Conservation (phyloP, 2,797 vertebrate species). For the Parambassis ranga region DNA sequence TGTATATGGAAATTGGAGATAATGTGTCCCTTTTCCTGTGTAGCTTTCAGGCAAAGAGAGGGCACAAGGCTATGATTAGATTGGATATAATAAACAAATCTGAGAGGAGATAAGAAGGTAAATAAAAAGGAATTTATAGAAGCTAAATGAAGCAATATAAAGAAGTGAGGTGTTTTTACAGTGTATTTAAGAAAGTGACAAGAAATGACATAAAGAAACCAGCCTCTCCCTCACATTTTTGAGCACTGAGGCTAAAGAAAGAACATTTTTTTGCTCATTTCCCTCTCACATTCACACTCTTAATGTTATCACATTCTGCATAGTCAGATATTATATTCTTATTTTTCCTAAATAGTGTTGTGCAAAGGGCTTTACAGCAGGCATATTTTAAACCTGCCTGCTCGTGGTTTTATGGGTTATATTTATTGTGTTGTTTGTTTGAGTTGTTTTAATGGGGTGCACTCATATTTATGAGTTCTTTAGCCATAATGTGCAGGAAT, state of each 20-base stretch:
- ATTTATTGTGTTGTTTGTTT: conserved; percentile 51
- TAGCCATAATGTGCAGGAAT: conserved; percentile 30
- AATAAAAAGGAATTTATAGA: conserved; percentile 12
- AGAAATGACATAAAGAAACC: not conserved
- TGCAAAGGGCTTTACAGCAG: not conserved
- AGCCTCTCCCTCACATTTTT: too few relatives aligned
- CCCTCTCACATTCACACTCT: not conserved
- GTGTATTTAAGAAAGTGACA: not conserved
- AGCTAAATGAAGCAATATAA: conserved; percentile 18
- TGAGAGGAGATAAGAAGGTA: not conserved
- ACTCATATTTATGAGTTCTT: conserved; percentile 30
- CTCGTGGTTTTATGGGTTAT: conserved; percentile 33
- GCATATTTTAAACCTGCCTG: conserved; percentile 3
- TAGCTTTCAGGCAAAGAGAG: too few relatives aligned
- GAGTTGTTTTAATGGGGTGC: conserved; percentile 34
- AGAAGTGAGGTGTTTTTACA: not conserved
- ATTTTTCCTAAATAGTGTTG: not conserved
- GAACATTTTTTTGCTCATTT: not conserved
- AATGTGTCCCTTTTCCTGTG: not conserved
- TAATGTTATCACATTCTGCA: not conserved
- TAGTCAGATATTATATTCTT: too few relatives aligned
- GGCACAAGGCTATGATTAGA: too few relatives aligned
- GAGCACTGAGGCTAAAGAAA: not conserved
- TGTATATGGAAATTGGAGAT: not conserved
- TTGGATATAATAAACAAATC: too few relatives aligned